A percentile compares a stretch with the other conserved stretches of the same genome.
These are phyloP conservation scores for Ceratina calcarata DNA, from an alignment of 1,140 invertebrate species.

Conservation along the genomic window DNA sequence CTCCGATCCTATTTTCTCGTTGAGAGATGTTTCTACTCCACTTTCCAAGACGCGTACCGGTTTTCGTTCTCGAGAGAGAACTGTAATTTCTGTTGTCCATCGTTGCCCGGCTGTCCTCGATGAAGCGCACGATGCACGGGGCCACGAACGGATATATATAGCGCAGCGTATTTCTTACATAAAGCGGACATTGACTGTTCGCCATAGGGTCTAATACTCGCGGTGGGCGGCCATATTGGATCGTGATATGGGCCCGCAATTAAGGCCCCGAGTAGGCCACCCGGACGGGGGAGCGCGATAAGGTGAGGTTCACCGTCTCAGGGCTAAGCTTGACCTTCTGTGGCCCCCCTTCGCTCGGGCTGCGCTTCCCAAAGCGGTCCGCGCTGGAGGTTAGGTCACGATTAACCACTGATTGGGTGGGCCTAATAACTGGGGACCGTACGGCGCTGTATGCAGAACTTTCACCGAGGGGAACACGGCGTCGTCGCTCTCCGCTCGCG, in stretches of 20 bases:
- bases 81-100: slow-evolving; percentile 31
- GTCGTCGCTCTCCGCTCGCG: slow-evolving; percentile 30
- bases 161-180: slow-evolving; percentile 64
- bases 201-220: slow-evolving; percentile 70
- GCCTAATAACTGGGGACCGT: slow-evolving; percentile 72
- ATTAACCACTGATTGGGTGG: slow-evolving; percentile 73
- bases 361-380: slow-evolving; percentile 64
- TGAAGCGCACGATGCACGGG: slow-evolving; percentile 47
- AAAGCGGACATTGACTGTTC: slow-evolving; percentile 64
- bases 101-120: slow-evolving; percentile 50
- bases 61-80: neutral
- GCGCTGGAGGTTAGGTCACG: slow-evolving; percentile 73
- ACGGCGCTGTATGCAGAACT: slow-evolving; percentile 66
- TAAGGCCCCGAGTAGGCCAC: slow-evolving; percentile 79
- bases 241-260: slow-evolving; percentile 80
- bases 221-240: slow-evolving; percentile 80
- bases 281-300: slow-evolving; percentile 78
- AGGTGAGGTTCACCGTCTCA: slow-evolving; percentile 74
- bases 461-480: slow-evolving; percentile 51
- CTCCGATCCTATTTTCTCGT: neutral
- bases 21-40: neutral
- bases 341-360: slow-evolving; percentile 65
- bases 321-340: slow-evolving; percentile 75
- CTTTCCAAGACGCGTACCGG: slow-evolving; percentile 1
- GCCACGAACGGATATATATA: no score